Evolutionary conservation across 2,888 invertebrate genomes (phyloP).

Genomic region (Muschampia plurimacula): DNA sequence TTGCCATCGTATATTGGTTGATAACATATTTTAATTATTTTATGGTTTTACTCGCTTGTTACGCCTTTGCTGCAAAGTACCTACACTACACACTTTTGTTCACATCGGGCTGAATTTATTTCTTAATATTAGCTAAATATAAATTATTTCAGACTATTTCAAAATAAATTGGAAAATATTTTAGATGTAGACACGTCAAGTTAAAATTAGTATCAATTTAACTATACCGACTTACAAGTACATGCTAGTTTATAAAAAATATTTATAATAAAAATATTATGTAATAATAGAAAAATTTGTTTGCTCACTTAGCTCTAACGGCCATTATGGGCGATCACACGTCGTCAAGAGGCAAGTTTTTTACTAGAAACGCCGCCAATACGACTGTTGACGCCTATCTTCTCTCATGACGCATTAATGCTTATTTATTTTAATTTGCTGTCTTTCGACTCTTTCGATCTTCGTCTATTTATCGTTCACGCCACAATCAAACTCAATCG

Average conservation of each 20-base stretch:
- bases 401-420: constrained; percentile 84
- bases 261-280: constrained; percentile 1
- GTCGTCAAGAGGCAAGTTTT: constrained; percentile 86
- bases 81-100: constrained; percentile 16
- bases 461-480: constrained; percentile 59
- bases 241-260: not conserved
- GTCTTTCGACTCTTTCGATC: constrained; percentile 70
- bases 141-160: no score
- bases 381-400: constrained; percentile 80
- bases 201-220: not conserved
- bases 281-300: constrained; percentile 67
- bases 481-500: constrained; percentile 49
- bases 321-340: constrained; percentile 84
- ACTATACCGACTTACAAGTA: constrained; percentile 1
- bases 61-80: constrained; percentile 3
- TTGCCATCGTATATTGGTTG: constrained; percentile 6
- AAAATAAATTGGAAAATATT: not conserved
- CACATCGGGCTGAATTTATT: not conserved
- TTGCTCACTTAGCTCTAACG: constrained; percentile 83
- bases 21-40: not conserved
- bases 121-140: no score
- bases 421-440: constrained; percentile 81
- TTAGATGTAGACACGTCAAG: not conserved
- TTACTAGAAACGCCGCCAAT: constrained; percentile 81
- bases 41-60: constrained; percentile 1